A percentile compares a stretch with the other conserved stretches of the same genome.
Evolutionary conservation across 2,113 vertebrate species (phyloP).

Genomic region (Serilophus lunatus): DNA sequence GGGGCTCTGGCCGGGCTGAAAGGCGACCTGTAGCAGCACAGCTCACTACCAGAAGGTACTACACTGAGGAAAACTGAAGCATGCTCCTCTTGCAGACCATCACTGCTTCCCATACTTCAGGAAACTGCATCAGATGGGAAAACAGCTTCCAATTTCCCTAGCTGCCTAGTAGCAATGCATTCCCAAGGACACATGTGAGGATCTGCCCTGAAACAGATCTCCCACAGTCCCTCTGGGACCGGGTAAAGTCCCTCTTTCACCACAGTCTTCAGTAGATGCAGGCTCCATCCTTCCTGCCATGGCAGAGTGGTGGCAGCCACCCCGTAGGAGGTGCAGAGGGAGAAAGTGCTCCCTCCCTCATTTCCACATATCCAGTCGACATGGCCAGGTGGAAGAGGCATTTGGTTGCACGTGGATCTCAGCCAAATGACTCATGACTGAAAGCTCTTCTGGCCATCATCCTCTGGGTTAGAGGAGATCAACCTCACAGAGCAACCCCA

Average conservation of each 20-base stretch:
- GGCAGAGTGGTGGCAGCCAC: neutral
- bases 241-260: neutral
- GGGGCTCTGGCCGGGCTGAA: neutral
- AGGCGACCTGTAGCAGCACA: neutral
- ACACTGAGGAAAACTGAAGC: neutral
- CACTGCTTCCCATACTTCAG: neutral
- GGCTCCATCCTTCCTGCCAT: neutral
- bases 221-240: neutral
- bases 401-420: fast-evolving
- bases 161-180: neutral
- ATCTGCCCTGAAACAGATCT: neutral
- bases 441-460: neutral
- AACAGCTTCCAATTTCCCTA: neutral
- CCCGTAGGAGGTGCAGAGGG: neutral
- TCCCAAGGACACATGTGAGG: neutral
- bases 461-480: neutral
- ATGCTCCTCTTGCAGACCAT: neutral
- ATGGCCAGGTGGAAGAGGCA: fast-evolving
- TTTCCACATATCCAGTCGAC: fast-evolving
- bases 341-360: neutral
- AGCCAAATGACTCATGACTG: fast-evolving
- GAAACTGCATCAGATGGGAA: neutral
- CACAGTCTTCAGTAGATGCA: neutral
- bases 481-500: neutral
- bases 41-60: neutral